These are phyloP conservation scores for Strigamia maritima DNA, from an alignment of 2,888 invertebrate species.

Conservation along the genomic window DNA sequence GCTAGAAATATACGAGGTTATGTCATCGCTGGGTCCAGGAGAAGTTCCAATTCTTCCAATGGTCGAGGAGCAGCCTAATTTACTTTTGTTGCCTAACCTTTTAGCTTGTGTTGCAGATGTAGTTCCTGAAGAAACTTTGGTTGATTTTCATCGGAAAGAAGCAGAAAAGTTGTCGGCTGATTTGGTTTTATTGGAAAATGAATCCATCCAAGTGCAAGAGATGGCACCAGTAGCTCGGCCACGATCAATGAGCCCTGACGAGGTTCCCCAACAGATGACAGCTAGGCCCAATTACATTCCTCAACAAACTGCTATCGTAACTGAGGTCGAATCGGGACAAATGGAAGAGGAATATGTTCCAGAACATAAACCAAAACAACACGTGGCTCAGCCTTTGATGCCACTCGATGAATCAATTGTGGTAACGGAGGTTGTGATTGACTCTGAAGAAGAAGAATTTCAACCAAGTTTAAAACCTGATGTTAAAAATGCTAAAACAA, in stretches of 20 bases:
- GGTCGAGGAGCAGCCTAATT: conserved; percentile 29
- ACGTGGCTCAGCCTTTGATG: conserved; percentile 35
- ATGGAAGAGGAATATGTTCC: conserved; percentile 39
- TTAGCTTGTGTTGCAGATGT: conserved; percentile 43
- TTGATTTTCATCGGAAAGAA: conserved; percentile 38
- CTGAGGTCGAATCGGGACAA: conserved; percentile 27
- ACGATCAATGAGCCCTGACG: conserved; percentile 36
- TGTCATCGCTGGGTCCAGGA: conserved; percentile 25
- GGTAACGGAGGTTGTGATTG: conserved; percentile 43
- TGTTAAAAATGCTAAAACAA: background rate
- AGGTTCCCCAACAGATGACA: conserved; percentile 20
- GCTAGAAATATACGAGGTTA: conserved; percentile 35
- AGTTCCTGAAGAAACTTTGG: conserved; percentile 39
- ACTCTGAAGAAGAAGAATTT: conserved; percentile 43
- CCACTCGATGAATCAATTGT: conserved; percentile 43
- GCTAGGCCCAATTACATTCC: conserved; percentile 26
- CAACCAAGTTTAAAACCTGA: conserved; percentile 41
- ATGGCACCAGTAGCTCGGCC: conserved; percentile 40
- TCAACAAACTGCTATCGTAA: conserved; percentile 37
- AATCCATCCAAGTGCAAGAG: conserved; percentile 43
- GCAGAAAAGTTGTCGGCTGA: conserved; percentile 42
- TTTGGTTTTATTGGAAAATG: conserved; percentile 41
- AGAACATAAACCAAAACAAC: conserved; percentile 34
- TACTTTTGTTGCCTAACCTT: conserved; percentile 39
- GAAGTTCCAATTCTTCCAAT: conserved; percentile 21